Base-by-base conservation (phyloP, 2,797 vertebrate genomes). In the Eupleurogrammus muticus region DNA sequence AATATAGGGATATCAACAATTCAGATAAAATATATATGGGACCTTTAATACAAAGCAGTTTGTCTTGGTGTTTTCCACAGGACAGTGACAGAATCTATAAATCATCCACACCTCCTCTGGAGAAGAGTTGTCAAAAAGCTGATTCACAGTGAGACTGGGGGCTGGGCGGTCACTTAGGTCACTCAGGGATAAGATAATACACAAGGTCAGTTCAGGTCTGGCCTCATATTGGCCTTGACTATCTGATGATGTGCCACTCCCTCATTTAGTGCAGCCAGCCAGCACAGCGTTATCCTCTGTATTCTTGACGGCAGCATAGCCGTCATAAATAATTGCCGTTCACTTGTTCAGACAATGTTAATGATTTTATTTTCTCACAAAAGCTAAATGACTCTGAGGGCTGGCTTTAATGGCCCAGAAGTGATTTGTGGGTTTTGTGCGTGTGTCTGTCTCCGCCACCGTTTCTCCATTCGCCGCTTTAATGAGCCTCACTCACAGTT, bases 251-350 rank as follows among this genome's bases (percentile, higher is more conserved):
- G 35, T 75, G 68, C 66, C 68, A 58, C 54, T 78, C 68, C 75
- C 68, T 61, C 44, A 35, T 69, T 66, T 52, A 48, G 7, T 9
- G 50, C 2, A 13, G 48, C 16, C 16, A 28, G 36, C 53, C 71
- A 44, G 40, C 55, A 14, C 3, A 63, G 32, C 56, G 19, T 81
- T 6, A 14, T 57, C 77, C 66, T 59, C 69, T 80, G 72, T 60
- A 73, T 65, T 66, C 67, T n/a, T 52, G 44, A 34, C 58, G 4
- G 54, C n/a, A n/a, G n/a, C n/a, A n/a, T n/a, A 48, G 53, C 13
- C 28, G 0, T 71, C 73, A 71, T 80, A 83, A 90, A 87, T 85
- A 87, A 87, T 63, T 77, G 67, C 77, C 60, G 62, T 66, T 77
- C 72, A 64, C 79, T 81, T 87, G 67, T 75, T 86, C 65, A 58